phyloP scores from a whole-genome alignment of 2,113 vertebrate genomes.

The Prionailurus bengalensis region DNA sequence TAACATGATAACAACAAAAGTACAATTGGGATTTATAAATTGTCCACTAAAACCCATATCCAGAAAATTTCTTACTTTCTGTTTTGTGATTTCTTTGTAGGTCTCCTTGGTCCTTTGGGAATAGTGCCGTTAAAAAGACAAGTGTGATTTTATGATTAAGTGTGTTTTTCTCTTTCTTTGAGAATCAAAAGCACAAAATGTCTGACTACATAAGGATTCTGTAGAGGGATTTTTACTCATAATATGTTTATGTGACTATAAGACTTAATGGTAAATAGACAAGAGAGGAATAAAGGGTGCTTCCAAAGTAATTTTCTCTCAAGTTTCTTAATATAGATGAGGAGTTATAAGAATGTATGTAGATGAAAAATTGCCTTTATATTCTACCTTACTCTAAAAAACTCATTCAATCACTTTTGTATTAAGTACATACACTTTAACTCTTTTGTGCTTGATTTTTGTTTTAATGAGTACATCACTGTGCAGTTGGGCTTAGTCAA shows the following conservation, averaged over 20 bases:
- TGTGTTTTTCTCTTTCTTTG: neutral
- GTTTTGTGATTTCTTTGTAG: neutral
- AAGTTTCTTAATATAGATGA: neutral
- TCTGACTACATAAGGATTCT: neutral
- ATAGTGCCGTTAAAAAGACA: neutral
- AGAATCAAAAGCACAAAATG: neutral
- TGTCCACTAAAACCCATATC: neutral
- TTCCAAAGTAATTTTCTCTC: slow-evolving; percentile 13
- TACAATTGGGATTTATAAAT: neutral
- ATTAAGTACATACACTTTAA: neutral
- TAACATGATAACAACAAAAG: neutral
- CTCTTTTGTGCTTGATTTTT: neutral
- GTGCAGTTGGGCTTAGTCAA: neutral
- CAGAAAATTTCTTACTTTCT: neutral
- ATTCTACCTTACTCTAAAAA: neutral
- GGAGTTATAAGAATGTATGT: neutral
- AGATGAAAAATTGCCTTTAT: neutral
- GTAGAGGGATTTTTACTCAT: neutral
- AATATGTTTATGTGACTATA: neutral
- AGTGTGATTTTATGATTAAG: neutral
- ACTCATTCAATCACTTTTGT: neutral
- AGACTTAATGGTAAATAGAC: neutral
- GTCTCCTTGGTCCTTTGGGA: neutral
- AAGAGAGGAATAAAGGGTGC: neutral
- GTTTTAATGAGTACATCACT: neutral